phyloP scores from a whole-genome alignment of 1,140 invertebrate species.

The Scaptomyza graminum region DNA sequence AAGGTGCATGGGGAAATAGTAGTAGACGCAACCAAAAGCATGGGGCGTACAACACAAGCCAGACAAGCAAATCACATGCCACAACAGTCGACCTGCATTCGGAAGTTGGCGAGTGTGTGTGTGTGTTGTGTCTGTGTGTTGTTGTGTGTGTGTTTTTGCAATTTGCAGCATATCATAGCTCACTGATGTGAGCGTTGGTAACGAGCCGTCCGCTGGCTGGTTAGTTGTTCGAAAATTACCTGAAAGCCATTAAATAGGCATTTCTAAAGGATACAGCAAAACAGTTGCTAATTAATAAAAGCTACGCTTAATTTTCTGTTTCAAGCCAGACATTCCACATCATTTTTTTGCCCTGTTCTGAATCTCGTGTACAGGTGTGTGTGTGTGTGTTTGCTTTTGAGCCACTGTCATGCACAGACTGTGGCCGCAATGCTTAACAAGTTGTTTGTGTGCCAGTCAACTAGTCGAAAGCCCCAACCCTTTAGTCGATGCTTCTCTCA shows the following conservation, averaged over 20 bases:
- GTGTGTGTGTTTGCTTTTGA: slow-evolving; percentile 36
- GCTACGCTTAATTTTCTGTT: slow-evolving; percentile 49
- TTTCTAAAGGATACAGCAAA: neutral
- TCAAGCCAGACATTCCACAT: slow-evolving; percentile 4
- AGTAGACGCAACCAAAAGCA: slow-evolving; percentile 33
- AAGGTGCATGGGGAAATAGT: slow-evolving; percentile 49
- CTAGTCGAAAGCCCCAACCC: neutral
- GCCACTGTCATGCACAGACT: slow-evolving; percentile 45
- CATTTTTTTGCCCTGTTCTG: slow-evolving; percentile 8
- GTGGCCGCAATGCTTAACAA: slow-evolving; percentile 61
- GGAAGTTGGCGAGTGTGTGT: neutral
- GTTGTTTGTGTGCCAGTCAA: slow-evolving; percentile 50
- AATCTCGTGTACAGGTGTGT: slow-evolving; percentile 20
- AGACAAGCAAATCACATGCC: slow-evolving; percentile 77
- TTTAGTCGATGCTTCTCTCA: neutral
- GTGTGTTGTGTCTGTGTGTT: neutral
- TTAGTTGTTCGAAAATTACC: slow-evolving; percentile 51
- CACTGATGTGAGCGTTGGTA: slow-evolving; percentile 5
- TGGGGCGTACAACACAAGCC: slow-evolving; percentile 48
- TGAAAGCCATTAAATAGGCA: slow-evolving; percentile 29
- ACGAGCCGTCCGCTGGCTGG: slow-evolving; percentile 6
- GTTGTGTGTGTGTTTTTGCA: slow-evolving; percentile 43
- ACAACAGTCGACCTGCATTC: slow-evolving; percentile 48
- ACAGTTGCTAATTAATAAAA: slow-evolving; percentile 67
- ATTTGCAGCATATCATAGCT: slow-evolving; percentile 72